Evolutionary conservation across 2,888 invertebrate species (phyloP).

Genomic region (Acrobasis repandana): DNA sequence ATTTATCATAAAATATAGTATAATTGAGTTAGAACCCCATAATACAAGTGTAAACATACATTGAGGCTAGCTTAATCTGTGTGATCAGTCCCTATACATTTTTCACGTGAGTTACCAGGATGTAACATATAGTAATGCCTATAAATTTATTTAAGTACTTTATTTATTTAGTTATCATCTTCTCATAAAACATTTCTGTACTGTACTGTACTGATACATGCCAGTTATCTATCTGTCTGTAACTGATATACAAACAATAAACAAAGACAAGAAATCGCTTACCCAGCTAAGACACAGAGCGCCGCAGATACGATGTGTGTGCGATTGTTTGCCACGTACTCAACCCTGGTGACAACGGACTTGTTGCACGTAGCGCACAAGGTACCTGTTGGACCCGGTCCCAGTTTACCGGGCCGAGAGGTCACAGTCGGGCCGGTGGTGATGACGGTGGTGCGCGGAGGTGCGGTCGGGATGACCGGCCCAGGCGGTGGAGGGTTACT

Average conservation of each 20-base stretch:
- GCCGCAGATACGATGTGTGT: constrained; percentile 75
- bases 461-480: constrained; percentile 48
- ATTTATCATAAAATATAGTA: no score
- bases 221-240: neutral
- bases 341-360: constrained; percentile 66
- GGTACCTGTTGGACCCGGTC: constrained; percentile 71
- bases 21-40: no score
- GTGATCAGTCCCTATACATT: no score
- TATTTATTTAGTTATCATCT: neutral
- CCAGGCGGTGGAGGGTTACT: constrained; percentile 66
- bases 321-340: constrained; percentile 72
- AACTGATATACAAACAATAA: constrained; percentile 25
- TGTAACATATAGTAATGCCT: no score
- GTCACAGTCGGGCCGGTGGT: constrained; percentile 43
- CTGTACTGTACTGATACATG: neutral
- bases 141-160: no score
- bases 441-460: constrained; percentile 66
- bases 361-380: constrained; percentile 68
- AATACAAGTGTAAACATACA: no score
- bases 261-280: constrained; percentile 36
- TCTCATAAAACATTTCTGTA: neutral
- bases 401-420: constrained; percentile 51
- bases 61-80: no score
- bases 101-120: no score
- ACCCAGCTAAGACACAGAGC: constrained; percentile 73